Evolutionary conservation across 2,113 vertebrate genomes (phyloP).

Genomic region (Coptodon rendalli): DNA sequence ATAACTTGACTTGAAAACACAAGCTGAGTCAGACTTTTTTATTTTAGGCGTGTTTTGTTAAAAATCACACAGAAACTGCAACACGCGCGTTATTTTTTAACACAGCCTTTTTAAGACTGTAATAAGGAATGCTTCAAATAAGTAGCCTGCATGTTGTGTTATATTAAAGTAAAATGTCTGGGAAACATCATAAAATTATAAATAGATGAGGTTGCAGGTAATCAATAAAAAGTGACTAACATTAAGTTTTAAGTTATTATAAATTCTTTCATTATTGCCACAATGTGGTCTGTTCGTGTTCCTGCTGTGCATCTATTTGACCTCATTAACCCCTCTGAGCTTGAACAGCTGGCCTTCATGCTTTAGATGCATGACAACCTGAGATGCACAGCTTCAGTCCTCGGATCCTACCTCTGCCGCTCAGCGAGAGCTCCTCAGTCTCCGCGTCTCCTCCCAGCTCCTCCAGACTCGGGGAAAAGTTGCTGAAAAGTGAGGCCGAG

Average conservation of each 20-base stretch:
- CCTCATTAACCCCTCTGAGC: fast-evolving
- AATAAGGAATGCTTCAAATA: background rate
- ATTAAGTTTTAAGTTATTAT: background rate
- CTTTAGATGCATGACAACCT: background rate
- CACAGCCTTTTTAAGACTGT: background rate
- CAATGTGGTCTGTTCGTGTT: fast-evolving
- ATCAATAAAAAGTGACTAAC: background rate
- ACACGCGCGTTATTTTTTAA: background rate
- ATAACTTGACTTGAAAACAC: background rate
- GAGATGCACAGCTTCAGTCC: background rate
- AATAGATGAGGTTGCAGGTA: background rate
- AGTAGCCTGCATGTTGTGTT: background rate
- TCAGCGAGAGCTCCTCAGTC: background rate
- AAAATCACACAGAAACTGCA: background rate
- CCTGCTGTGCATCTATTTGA: background rate
- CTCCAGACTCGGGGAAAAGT: background rate
- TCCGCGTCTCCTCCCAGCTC: background rate
- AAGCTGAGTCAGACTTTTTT: background rate
- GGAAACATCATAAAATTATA: background rate
- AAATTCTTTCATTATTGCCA: background rate
- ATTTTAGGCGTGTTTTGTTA: fast-evolving
- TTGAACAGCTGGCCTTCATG: background rate
- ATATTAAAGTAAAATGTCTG: background rate
- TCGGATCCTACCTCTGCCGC: background rate
- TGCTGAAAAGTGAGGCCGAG: background rate